phyloP scores from a whole-genome alignment of 2,113 vertebrate genomes.

The Corythoichthys intestinalis region DNA sequence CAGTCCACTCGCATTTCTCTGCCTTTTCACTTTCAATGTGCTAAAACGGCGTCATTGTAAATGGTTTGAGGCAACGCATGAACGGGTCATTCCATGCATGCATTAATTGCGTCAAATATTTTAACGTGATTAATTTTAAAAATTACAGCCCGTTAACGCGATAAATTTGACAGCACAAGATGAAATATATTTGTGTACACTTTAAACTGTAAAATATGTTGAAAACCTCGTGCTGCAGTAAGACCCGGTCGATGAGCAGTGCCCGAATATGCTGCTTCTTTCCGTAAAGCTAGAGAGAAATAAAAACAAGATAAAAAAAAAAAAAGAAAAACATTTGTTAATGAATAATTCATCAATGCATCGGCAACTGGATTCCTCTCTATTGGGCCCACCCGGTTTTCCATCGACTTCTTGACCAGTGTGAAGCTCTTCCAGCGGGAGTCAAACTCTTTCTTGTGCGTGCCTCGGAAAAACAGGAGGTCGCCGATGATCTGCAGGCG shows the following conservation, averaged over 20 bases:
- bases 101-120: too few species aligned
- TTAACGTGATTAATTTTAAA: too few species aligned
- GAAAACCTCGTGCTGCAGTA: slow-evolving; percentile 92
- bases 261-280: slow-evolving; percentile 93
- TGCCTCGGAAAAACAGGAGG: slow-evolving; percentile 91
- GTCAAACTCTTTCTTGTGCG: slow-evolving; percentile 95
- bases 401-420: slow-evolving; percentile 98
- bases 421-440: slow-evolving; percentile 97
- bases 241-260: slow-evolving; percentile 90
- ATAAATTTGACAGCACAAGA: too few species aligned
- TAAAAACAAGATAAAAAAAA: background rate
- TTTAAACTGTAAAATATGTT: background rate
- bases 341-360: slow-evolving; percentile 4
- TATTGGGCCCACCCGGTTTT: slow-evolving; percentile 84
- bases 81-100: too few species aligned
- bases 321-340: slow-evolving; percentile 9
- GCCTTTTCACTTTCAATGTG: too few species aligned
- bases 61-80: too few species aligned
- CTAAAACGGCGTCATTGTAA: too few species aligned
- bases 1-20: too few species aligned
- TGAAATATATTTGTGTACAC: too few species aligned
- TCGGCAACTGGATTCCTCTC: background rate
- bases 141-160: too few species aligned
- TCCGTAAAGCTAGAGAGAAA: slow-evolving; percentile 82
- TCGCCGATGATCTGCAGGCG: slow-evolving; percentile 85